Evolutionary conservation across 2,113 vertebrate genomes (phyloP).

Genomic region (Rhea americana): DNA sequence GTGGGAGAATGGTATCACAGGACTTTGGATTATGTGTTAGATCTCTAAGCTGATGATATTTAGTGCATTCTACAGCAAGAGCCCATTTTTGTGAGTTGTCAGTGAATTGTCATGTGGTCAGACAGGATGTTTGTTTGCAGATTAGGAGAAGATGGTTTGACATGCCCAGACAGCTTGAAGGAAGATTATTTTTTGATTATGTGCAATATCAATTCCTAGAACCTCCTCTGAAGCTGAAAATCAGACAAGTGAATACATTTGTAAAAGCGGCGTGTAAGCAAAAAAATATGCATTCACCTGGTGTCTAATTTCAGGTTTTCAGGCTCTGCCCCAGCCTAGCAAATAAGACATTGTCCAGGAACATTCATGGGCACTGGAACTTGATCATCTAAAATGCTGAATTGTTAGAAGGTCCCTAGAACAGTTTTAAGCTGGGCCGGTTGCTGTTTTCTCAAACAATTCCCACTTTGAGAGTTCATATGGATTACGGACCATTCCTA

Average conservation of each 20-base stretch:
- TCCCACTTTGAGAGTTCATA: neutral
- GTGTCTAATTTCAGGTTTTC: neutral
- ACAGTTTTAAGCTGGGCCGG: neutral
- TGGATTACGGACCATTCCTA: neutral
- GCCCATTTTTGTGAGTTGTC: neutral
- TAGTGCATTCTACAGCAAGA: neutral
- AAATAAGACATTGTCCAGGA: neutral
- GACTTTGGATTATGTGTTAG: neutral
- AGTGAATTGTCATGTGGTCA: neutral
- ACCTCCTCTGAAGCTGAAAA: neutral
- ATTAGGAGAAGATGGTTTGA: neutral
- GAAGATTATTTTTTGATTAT: neutral
- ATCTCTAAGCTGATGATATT: neutral
- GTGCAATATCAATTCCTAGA: too few species aligned
- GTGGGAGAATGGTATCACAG: neutral
- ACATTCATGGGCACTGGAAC: neutral
- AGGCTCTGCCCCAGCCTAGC: neutral
- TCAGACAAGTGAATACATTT: neutral
- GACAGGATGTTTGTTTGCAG: neutral
- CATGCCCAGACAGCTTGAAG: neutral
- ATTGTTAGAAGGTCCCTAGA: neutral
- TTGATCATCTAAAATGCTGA: neutral
- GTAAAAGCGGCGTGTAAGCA: neutral
- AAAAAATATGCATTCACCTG: neutral
- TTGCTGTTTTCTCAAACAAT: neutral